These are phyloP conservation scores for Clanis bilineata DNA, from an alignment of 2,888 invertebrate genomes.

Conservation along the genomic window DNA sequence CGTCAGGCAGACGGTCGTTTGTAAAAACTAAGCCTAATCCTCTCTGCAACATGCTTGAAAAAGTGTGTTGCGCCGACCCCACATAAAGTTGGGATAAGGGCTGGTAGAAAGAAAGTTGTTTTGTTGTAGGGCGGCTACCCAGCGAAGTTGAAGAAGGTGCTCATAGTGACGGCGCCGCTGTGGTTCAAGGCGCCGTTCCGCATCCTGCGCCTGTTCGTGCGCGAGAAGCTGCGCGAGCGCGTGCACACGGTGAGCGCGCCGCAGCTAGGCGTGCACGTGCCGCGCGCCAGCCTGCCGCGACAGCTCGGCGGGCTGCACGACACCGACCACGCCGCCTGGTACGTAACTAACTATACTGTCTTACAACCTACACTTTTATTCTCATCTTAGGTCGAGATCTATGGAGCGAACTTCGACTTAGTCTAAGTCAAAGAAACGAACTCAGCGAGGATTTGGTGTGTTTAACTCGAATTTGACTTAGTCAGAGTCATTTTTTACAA, in stretches of 20 bases:
- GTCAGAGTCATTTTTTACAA: too few relatives aligned
- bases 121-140: constrained; percentile 94
- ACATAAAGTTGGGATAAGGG: too few relatives aligned
- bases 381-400: too few relatives aligned
- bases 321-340: constrained; percentile 96
- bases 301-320: constrained; percentile 94
- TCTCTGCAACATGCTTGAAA: too few relatives aligned
- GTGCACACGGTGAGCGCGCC: constrained; percentile 97
- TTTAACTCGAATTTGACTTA: too few relatives aligned
- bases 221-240: constrained; percentile 96
- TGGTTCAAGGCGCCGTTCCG: constrained; percentile 99
- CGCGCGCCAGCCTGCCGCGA: constrained; percentile 92
- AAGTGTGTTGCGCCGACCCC: too few relatives aligned
- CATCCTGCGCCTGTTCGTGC: constrained; percentile 95
- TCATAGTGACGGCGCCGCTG: constrained; percentile 97
- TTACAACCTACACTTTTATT: too few relatives aligned
- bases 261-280: constrained; percentile 94
- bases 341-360: constrained; percentile 57
- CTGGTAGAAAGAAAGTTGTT: background rate
- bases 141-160: constrained; percentile 97
- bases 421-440: too few relatives aligned
- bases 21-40: too few relatives aligned
- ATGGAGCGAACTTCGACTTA: too few relatives aligned
- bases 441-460: too few relatives aligned
- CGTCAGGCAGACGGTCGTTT: too few relatives aligned